These are phyloP conservation scores for Heteropelma amictum DNA, from an alignment of 2,888 invertebrate genomes.

Conservation along the genomic window DNA sequence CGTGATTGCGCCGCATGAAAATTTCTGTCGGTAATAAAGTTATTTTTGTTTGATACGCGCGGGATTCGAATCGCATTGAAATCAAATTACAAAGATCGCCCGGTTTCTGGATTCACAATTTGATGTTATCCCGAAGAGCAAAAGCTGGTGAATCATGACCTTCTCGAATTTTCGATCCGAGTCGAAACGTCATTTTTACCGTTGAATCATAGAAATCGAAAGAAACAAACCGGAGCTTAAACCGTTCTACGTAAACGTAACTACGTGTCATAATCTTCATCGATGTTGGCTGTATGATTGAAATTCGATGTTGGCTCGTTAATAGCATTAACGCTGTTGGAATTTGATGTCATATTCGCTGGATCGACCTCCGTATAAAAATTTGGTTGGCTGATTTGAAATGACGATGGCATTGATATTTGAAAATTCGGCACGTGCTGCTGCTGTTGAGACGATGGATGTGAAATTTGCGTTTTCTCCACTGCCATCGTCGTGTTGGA, in stretches of 20 bases:
- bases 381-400: constrained; percentile 74
- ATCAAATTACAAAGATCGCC: too few relatives aligned
- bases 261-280: constrained; percentile 77
- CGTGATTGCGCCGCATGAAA: too few relatives aligned
- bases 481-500: not conserved
- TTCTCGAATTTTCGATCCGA: constrained; percentile 7
- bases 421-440: constrained; percentile 70
- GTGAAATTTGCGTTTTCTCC: not conserved
- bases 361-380: constrained; percentile 76
- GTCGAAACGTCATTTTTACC: constrained; percentile 1
- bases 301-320: constrained; percentile 71
- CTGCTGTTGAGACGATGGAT: constrained; percentile 41
- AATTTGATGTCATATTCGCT: constrained; percentile 65
- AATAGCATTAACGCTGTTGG: constrained; percentile 58
- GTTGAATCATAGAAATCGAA: constrained; percentile 4
- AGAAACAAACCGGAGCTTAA: constrained; percentile 10
- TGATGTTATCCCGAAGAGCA: too few relatives aligned
- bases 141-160: too few relatives aligned
- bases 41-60: too few relatives aligned
- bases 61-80: too few relatives aligned
- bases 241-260: constrained; percentile 18
- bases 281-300: constrained; percentile 71
- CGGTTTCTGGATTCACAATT: too few relatives aligned
- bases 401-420: constrained; percentile 71
- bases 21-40: too few relatives aligned